Percentiles rank a stretch among this genome's conserved stretches.
Conservation (phyloP, 2,113 vertebrate species). For the Crotalus viridis region DNA sequence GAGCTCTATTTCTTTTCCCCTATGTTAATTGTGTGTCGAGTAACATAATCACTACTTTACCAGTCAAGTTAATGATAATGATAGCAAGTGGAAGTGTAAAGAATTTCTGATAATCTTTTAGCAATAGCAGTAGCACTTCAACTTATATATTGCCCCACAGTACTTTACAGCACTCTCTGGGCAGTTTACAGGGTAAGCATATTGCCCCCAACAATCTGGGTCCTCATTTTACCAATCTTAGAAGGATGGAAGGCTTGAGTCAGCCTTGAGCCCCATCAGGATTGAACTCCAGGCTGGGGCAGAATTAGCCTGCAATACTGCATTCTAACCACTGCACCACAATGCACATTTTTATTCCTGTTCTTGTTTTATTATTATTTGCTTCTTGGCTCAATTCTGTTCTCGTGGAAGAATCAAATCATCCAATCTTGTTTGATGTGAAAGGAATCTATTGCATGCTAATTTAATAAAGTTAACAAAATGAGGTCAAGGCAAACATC, state of each 20-base stretch:
- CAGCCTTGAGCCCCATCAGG: no score
- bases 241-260: no score
- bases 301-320: no score
- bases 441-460: background rate
- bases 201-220: no score
- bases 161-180: no score
- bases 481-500: background rate
- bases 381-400: conserved; percentile 16
- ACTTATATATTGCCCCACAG: no score
- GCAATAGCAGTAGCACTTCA: no score
- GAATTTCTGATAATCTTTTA: background rate
- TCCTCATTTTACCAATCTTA: no score
- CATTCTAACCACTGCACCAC: no score
- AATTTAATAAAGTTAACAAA: background rate
- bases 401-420: background rate
- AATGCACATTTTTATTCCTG: conserved; percentile 29
- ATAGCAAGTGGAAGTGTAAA: background rate
- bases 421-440: conserved; percentile 6
- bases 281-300: no score
- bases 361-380: conserved; percentile 52
- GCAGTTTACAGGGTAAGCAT: no score
- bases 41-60: background rate
- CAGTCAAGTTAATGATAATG: background rate
- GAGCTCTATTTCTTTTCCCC: background rate
- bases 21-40: background rate